Evolutionary conservation across 2,888 invertebrate species (phyloP).

Genomic region (Caprella mutica): DNA sequence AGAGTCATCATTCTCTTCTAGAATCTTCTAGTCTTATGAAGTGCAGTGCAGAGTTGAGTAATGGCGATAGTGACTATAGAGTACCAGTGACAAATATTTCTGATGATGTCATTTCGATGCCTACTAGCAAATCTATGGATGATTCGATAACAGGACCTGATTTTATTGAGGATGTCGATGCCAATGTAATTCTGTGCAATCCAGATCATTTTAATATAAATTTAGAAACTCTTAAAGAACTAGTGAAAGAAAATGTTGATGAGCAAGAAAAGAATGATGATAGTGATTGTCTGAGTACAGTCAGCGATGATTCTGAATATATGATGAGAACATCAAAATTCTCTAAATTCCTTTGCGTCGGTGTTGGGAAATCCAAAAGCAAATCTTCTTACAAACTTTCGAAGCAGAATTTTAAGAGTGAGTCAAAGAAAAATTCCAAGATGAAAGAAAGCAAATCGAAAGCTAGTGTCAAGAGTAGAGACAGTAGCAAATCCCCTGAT

Average conservation of each 20-base stretch:
- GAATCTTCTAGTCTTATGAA: no score
- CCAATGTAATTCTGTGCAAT: constrained; percentile 28
- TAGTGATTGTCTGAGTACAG: constrained; percentile 36
- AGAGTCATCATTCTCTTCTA: no score
- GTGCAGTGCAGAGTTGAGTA: no score
- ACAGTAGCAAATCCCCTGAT: constrained; percentile 29
- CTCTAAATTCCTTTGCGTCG: constrained; percentile 33
- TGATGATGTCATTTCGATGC: no score
- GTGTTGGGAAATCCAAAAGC: constrained; percentile 28
- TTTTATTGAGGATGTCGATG: constrained; percentile 30
- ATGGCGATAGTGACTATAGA: no score
- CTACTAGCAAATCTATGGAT: no score
- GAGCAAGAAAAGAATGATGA: constrained; percentile 43
- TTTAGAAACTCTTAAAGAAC: constrained; percentile 13
- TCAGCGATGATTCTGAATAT: constrained; percentile 34
- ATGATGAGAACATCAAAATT: constrained; percentile 32
- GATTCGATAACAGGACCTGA: no score
- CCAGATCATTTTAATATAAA: constrained; percentile 28
- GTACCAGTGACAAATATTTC: no score
- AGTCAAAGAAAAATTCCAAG: constrained; percentile 31
- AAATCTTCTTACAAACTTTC: constrained; percentile 29
- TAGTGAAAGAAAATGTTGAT: constrained; percentile 37
- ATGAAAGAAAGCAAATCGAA: constrained; percentile 24
- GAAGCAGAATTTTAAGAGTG: constrained; percentile 29
- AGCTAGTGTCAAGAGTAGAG: constrained; percentile 18